A percentile compares a stretch with the other conserved stretches of the same genome.
Evolutionary conservation across 2,797 vertebrate species (phyloP).

Genomic region (Hydrolagus colliei): DNA sequence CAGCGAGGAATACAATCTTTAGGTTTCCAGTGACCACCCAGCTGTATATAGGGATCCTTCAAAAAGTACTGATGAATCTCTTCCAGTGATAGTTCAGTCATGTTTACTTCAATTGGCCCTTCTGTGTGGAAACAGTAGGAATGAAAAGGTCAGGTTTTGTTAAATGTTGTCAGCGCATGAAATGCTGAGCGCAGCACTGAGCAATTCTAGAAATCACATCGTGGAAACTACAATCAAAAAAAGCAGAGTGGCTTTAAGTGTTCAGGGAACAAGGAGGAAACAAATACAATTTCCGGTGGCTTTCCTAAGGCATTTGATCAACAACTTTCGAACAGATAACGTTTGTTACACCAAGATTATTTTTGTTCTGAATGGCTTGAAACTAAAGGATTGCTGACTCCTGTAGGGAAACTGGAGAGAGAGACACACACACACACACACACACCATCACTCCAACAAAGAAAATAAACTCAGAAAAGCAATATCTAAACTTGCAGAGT

Average conservation of each 20-base stretch:
- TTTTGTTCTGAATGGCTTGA: too few species aligned
- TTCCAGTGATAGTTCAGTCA: slow-evolving; percentile 81
- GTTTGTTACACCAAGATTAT: too few species aligned
- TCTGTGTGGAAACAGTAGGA: slow-evolving; percentile 52
- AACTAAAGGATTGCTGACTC: too few species aligned
- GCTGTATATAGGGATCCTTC: slow-evolving; percentile 57
- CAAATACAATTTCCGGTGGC: too few species aligned
- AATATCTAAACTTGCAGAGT: too few species aligned
- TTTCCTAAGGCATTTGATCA: too few species aligned
- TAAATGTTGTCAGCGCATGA: background rate
- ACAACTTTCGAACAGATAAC: too few species aligned
- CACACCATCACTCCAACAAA: too few species aligned
- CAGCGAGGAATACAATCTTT: slow-evolving; percentile 83
- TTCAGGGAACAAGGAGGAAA: too few species aligned
- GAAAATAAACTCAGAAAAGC: too few species aligned
- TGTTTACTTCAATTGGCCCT: slow-evolving; percentile 81
- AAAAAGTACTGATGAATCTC: slow-evolving; percentile 72
- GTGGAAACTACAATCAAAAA: background rate
- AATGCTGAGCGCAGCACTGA: background rate
- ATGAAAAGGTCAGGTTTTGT: background rate
- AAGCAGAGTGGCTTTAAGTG: background rate
- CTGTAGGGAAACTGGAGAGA: too few species aligned
- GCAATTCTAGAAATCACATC: background rate
- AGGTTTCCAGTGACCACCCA: slow-evolving; percentile 86
- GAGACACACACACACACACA: too few species aligned